These are phyloP conservation scores for Habropoda laboriosa DNA, from an alignment of 1,140 invertebrate species.

Conservation along the genomic window DNA sequence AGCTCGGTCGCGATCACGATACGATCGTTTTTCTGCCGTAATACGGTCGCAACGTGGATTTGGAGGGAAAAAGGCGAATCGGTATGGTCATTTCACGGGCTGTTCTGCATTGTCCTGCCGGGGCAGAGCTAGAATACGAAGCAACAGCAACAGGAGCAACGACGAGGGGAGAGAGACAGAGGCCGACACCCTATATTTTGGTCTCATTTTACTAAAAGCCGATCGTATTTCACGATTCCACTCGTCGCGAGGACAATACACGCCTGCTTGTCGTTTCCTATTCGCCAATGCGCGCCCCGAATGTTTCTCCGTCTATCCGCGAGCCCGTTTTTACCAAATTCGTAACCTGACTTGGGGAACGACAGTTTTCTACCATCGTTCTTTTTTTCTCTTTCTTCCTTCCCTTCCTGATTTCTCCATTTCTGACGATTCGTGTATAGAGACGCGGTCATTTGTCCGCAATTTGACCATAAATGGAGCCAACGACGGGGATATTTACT, in stretches of 20 bases:
- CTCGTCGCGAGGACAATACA: constrained; percentile 71
- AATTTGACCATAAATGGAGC: constrained; percentile 75
- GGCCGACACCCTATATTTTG: constrained; percentile 75
- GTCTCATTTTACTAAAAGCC: constrained; percentile 80
- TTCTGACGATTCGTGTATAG: constrained; percentile 45
- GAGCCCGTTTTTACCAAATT: constrained; percentile 54
- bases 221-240: constrained; percentile 79
- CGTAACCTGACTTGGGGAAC: constrained; percentile 66
- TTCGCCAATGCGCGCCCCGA: constrained; percentile 28
- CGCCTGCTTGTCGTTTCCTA: constrained; percentile 66
- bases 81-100: constrained; percentile 73
- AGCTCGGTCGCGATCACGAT: not conserved
- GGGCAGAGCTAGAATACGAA: constrained; percentile 24
- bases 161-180: constrained; percentile 19
- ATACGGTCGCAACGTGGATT: constrained; percentile 36
- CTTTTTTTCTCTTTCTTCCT: not conserved
- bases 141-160: not conserved
- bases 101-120: constrained; percentile 51
- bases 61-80: constrained; percentile 43
- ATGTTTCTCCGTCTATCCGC: constrained; percentile 38
- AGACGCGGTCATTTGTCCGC: constrained; percentile 76
- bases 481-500: constrained; percentile 63
- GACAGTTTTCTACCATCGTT: constrained; percentile 33
- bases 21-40: constrained; percentile 25
- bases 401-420: not conserved